phyloP scores from a whole-genome alignment of 2,797 vertebrate genomes.

The Cheirogaleus major region DNA sequence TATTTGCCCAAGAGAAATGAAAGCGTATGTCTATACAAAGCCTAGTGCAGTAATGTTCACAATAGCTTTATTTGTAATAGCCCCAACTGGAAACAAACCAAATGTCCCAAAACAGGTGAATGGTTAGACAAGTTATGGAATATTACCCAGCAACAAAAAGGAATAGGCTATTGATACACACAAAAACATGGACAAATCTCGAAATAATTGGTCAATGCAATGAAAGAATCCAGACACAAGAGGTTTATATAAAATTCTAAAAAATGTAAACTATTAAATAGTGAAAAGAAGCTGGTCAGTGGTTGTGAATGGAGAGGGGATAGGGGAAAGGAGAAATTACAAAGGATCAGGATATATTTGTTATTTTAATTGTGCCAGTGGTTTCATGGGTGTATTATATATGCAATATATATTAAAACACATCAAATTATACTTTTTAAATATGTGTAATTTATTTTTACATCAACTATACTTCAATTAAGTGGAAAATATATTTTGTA shows the following conservation, averaged over 20 bases:
- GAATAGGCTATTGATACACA: neutral
- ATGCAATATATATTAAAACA: neutral
- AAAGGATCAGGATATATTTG: neutral
- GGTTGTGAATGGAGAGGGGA: neutral
- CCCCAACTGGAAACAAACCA: neutral
- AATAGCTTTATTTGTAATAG: neutral
- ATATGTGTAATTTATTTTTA: neutral
- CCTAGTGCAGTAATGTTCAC: neutral
- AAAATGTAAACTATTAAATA: neutral
- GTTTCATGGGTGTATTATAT: neutral
- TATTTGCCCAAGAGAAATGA: neutral
- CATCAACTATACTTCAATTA: neutral
- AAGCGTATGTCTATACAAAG: neutral
- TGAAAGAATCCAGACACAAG: neutral
- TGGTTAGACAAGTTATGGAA: neutral
- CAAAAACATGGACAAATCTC: neutral
- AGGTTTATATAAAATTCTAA: neutral
- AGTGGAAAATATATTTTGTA: neutral
- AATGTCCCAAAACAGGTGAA: neutral
- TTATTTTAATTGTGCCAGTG: neutral
- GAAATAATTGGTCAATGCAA: neutral
- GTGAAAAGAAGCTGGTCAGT: neutral
- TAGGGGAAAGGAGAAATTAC: neutral
- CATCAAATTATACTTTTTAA: neutral
- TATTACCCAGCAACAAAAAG: neutral